Percentiles rank a stretch among this genome's conserved stretches.
These are phyloP conservation scores for Miniopterus natalensis DNA, from an alignment of 2,113 vertebrate species.

Conservation along the genomic window DNA sequence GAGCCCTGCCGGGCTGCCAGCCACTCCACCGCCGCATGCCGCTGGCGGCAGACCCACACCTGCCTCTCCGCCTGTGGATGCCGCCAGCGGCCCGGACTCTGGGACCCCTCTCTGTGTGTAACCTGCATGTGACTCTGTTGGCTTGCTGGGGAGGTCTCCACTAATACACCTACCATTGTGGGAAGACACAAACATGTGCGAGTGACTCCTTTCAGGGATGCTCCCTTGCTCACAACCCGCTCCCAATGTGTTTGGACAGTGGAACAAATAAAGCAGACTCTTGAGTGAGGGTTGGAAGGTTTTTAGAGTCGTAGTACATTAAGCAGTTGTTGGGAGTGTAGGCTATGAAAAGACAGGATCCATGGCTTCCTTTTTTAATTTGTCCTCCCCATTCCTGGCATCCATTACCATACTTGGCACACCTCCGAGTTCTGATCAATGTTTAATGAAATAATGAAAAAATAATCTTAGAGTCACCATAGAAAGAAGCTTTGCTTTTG, in stretches of 20 bases:
- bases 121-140: not conserved
- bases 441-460: not conserved
- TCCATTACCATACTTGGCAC: not conserved
- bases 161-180: not conserved
- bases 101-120: not conserved
- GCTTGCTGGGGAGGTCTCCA: not conserved
- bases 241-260: not conserved
- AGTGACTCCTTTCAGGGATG: not conserved
- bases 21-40: not conserved
- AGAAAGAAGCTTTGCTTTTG: conserved; percentile 11
- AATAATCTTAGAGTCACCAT: not conserved
- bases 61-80: not conserved
- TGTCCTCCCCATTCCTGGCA: not conserved
- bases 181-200: not conserved
- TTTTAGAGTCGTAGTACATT: not conserved
- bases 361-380: not conserved
- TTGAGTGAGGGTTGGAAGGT: not conserved
- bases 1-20: not conserved
- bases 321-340: not conserved
- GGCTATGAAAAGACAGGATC: not conserved
- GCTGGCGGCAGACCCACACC: no score
- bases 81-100: not conserved
- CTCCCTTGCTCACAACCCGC: not conserved
- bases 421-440: not conserved
- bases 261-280: not conserved